These are phyloP conservation scores for Passer domesticus DNA, from an alignment of 2,113 vertebrate genomes.

Conservation along the genomic window DNA sequence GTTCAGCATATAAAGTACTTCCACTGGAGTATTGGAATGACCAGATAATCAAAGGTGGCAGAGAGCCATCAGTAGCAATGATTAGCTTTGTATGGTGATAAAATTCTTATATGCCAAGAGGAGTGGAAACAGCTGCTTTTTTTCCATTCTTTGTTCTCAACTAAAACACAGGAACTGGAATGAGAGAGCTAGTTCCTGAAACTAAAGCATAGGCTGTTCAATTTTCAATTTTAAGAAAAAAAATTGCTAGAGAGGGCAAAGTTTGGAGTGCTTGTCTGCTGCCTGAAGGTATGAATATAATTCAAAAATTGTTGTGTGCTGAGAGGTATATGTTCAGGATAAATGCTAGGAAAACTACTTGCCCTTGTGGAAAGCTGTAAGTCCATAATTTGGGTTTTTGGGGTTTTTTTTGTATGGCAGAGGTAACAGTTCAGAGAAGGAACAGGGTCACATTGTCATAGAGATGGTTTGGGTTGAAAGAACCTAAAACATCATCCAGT, in stretches of 20 bases:
- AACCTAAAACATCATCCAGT: neutral
- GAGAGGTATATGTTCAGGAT: neutral
- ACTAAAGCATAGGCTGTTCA: neutral
- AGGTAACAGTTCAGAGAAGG: neutral
- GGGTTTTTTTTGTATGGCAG: neutral
- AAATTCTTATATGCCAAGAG: neutral
- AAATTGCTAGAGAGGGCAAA: neutral
- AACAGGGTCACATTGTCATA: neutral
- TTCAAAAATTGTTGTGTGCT: fast-evolving
- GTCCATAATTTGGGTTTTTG: neutral
- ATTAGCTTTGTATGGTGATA: neutral
- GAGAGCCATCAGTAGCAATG: neutral
- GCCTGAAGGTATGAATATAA: neutral
- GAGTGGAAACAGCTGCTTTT: neutral
- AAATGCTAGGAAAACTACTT: neutral
- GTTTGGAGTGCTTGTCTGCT: neutral
- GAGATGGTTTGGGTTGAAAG: neutral
- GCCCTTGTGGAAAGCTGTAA: neutral
- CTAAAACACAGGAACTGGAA: neutral
- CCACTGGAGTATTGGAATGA: neutral
- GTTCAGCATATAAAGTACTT: neutral
- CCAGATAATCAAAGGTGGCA: neutral
- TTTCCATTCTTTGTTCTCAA: neutral
- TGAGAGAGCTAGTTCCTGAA: neutral
- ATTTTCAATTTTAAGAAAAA: neutral